Evolutionary conservation across 2,888 invertebrate genomes (phyloP).

Genomic region (Octodonta nipae): DNA sequence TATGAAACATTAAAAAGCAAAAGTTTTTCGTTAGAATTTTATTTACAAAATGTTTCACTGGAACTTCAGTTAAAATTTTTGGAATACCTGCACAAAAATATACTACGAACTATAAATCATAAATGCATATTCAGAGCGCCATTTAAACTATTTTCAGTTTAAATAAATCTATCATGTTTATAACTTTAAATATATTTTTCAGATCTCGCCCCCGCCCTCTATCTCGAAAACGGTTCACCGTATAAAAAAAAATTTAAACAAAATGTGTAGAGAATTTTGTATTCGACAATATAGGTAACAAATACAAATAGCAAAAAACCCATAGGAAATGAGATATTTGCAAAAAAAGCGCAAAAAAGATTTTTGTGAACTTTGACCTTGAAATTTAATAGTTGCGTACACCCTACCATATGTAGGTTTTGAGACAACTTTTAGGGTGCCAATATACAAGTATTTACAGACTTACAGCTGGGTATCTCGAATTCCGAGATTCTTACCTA

Average conservation of each 20-base stretch:
- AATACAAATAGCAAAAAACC: slow-evolving; percentile 1
- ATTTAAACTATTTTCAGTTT: no score
- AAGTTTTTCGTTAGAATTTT: no score
- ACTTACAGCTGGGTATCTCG: slow-evolving; percentile 1
- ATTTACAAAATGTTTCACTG: no score
- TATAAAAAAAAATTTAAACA: neutral
- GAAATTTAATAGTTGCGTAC: slow-evolving; percentile 5
- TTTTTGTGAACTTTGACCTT: slow-evolving; percentile 3
- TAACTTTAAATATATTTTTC: no score
- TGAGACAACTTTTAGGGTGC: slow-evolving; percentile 6
- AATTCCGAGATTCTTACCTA: neutral
- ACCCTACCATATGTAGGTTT: slow-evolving; percentile 7
- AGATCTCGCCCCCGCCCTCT: neutral
- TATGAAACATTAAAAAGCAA: no score
- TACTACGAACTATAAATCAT: no score
- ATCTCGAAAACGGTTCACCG: neutral
- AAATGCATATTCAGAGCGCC: no score
- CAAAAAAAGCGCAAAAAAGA: neutral
- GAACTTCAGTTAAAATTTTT: no score
- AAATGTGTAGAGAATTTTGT: slow-evolving; percentile 1
- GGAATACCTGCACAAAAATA: no score
- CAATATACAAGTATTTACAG: slow-evolving; percentile 4
- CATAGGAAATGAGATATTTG: slow-evolving; percentile 2
- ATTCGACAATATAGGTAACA: neutral
- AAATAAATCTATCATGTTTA: no score